phyloP scores from a whole-genome alignment of 2,113 vertebrate species.

The Ceyx margarethae region DNA sequence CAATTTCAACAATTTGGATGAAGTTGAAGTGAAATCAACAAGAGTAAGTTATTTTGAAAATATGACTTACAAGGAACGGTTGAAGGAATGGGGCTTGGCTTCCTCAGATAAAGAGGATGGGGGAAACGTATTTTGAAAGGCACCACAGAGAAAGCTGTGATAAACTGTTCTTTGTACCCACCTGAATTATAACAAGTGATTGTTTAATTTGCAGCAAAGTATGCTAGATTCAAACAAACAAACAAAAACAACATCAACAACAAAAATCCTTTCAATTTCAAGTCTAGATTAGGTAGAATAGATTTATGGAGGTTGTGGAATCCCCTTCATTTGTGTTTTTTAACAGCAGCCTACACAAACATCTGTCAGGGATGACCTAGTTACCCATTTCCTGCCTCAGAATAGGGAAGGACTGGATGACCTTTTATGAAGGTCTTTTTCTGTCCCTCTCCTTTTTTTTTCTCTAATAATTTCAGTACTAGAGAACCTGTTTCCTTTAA shows the following conservation, averaged over 20 bases:
- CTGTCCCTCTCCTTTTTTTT: neutral
- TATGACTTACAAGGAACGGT: neutral
- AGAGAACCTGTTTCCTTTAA: neutral
- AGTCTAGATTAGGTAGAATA: conserved; percentile 30
- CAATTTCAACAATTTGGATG: conserved; percentile 25
- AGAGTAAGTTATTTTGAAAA: conserved; percentile 29
- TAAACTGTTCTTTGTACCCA: neutral
- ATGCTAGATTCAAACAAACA: neutral
- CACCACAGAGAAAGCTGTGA: neutral
- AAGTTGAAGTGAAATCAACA: conserved; percentile 20
- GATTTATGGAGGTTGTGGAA: conserved; percentile 40
- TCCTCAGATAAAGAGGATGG: neutral
- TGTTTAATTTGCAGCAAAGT: neutral
- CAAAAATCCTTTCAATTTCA: neutral
- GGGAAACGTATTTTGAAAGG: neutral
- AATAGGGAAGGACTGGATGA: neutral
- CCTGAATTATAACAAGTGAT: neutral
- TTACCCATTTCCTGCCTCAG: conserved; percentile 52
- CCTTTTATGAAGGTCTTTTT: conserved; percentile 20
- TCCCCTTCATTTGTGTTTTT: conserved; percentile 42
- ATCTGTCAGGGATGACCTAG: conserved; percentile 46
- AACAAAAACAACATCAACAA: neutral
- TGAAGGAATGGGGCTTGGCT: neutral
- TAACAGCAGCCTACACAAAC: conserved; percentile 50
- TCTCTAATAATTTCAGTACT: neutral